phyloP scores from a whole-genome alignment of 2,888 invertebrate genomes.

The Lasioglossum villosulum region DNA sequence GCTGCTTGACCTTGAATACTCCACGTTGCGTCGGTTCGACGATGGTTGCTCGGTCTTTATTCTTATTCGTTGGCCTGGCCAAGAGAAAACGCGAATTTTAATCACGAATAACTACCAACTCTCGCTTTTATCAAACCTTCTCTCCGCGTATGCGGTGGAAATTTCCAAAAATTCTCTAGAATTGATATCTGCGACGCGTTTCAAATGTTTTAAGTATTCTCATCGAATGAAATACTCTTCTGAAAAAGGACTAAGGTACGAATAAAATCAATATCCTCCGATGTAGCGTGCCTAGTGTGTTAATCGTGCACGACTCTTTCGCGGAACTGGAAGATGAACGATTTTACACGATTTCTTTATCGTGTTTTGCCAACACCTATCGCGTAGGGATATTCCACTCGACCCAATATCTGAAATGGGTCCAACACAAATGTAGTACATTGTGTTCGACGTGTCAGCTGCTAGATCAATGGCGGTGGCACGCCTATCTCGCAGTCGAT shows the following conservation, averaged over 20 bases:
- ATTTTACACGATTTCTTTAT: not conserved
- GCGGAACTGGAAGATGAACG: not conserved
- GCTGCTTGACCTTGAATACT: constrained; percentile 51
- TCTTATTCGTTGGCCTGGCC: not conserved
- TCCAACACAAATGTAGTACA: not conserved
- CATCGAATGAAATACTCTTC: too few species aligned
- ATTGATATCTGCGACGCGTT: too few species aligned
- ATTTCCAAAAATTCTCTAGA: too few species aligned
- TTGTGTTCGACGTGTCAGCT: not conserved
- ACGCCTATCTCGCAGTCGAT: not conserved
- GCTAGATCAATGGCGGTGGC: not conserved
- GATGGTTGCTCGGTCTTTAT: constrained; percentile 1
- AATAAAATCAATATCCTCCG: not conserved
- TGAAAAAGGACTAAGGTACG: not conserved
- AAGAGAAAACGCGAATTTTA: not conserved
- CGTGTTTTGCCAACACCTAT: not conserved
- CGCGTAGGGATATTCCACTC: not conserved
- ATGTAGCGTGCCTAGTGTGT: too few species aligned
- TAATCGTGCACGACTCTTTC: not conserved
- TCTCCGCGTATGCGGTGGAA: too few species aligned
- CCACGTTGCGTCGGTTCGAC: constrained; percentile 39
- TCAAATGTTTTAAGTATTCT: too few species aligned
- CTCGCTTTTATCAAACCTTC: not conserved
- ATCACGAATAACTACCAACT: not conserved
- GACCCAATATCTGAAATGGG: not conserved